Conservation (phyloP, 2,888 invertebrate genomes). For the Agelastica alni region DNA sequence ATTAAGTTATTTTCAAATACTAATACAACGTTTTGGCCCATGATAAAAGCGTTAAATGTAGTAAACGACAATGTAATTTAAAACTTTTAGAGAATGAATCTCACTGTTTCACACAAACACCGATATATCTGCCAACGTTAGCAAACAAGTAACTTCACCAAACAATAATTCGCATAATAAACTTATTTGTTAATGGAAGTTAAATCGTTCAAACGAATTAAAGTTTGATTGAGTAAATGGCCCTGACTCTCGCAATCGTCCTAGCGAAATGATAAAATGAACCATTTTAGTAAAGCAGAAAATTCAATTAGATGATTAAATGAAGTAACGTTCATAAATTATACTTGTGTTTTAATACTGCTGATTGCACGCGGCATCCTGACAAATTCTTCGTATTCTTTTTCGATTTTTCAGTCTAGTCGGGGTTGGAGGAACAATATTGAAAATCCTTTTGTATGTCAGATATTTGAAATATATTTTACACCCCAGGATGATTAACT, state of each 20-base stretch:
- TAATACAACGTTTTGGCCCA: no score
- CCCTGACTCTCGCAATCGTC: constrained; percentile 25
- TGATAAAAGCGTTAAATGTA: no score
- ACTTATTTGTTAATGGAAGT: constrained; percentile 42
- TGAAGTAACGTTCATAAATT: constrained; percentile 38
- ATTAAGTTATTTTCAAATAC: no score
- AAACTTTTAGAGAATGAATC: no score
- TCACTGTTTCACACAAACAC: constrained; percentile 18
- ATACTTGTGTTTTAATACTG: constrained; percentile 26
- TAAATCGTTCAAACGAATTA: constrained; percentile 45
- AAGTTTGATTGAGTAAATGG: constrained; percentile 47
- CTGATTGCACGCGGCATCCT: constrained; percentile 24
- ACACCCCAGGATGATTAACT: no score
- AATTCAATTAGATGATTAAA: constrained; percentile 42
- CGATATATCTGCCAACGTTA: constrained; percentile 11
- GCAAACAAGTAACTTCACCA: constrained; percentile 4
- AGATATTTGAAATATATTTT: no score
- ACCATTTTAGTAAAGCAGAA: constrained; percentile 33
- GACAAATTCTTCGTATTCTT: not conserved
- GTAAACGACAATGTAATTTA: no score
- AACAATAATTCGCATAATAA: constrained; percentile 20
- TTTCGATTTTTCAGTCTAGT: no score
- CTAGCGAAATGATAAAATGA: constrained; percentile 35
- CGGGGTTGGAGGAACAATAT: no score
- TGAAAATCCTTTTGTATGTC: no score